phyloP scores from a whole-genome alignment of 2,888 invertebrate species.

The Lithophane socia region DNA sequence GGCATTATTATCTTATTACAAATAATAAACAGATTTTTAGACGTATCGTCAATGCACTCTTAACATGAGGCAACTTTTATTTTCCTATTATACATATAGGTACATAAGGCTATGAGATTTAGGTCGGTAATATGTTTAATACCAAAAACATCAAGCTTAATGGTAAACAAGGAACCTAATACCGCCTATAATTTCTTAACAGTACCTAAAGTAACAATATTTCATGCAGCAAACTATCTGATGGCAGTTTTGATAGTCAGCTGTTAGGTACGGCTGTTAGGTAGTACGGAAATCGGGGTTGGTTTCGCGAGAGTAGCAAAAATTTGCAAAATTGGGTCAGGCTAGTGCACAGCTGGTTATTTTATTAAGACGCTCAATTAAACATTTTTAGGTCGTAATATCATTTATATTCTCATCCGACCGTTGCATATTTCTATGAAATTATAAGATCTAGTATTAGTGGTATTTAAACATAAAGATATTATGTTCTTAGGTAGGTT shows the following conservation, averaged over 20 bases:
- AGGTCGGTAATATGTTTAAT: background rate
- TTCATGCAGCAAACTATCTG: constrained; percentile 45
- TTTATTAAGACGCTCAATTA: constrained; percentile 54
- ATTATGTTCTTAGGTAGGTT: background rate
- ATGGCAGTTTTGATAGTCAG: constrained; percentile 57
- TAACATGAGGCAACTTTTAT: background rate
- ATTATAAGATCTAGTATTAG: background rate
- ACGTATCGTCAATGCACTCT: background rate
- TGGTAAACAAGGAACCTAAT: background rate
- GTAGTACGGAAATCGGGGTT: constrained; percentile 45
- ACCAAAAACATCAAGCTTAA: background rate
- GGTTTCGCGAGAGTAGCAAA: constrained; percentile 55
- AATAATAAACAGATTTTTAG: background rate
- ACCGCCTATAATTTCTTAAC: constrained; percentile 12
- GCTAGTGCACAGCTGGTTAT: constrained; percentile 52
- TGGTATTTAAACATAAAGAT: background rate
- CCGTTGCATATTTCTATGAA: background rate
- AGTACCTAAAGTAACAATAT: constrained; percentile 35
- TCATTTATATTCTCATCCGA: constrained; percentile 11
- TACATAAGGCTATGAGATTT: background rate
- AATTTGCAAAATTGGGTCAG: constrained; percentile 62
- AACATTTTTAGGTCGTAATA: constrained; percentile 32
- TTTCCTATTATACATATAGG: background rate
- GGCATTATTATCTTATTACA: background rate
- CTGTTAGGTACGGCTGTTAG: constrained; percentile 58